Conservation (phyloP, 2,797 vertebrate genomes). For the Gambelia wislizenii region DNA sequence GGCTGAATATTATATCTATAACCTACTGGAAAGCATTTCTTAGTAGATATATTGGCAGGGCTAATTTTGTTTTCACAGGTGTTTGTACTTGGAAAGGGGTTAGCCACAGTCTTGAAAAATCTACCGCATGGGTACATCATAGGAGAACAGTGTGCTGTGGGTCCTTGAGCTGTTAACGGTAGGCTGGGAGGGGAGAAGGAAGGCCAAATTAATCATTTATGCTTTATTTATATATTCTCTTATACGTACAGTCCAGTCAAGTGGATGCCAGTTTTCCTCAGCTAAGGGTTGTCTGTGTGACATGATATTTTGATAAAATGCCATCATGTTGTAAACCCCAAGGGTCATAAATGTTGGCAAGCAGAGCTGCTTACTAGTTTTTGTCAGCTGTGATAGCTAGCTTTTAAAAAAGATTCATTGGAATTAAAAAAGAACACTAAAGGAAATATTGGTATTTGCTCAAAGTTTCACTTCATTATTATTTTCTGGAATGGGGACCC, state of each 20-base stretch:
- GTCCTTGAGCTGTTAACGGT: conserved; percentile 84
- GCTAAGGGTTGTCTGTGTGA: conserved; percentile 70
- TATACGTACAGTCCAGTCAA: conserved; percentile 68
- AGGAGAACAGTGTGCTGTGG: conserved; percentile 80
- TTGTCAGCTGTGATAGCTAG: conserved; percentile 6
- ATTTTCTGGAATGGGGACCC: not conserved
- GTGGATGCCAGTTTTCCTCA: conserved; percentile 78
- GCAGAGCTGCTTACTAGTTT: not conserved
- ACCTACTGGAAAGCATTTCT: conserved; percentile 89
- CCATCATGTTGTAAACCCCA: conserved; percentile 50
- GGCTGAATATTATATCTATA: conserved; percentile 92
- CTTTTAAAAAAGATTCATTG: not conserved
- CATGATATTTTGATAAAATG: conserved; percentile 68
- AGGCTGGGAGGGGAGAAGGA: conserved; percentile 76
- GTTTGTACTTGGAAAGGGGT: conserved; percentile 93
- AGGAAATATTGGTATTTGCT: not conserved
- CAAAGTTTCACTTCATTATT: not conserved
- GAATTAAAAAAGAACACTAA: not conserved
- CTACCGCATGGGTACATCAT: conserved; percentile 84
- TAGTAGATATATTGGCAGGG: conserved; percentile 86
- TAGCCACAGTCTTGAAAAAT: conserved; percentile 90
- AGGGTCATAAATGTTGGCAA: conserved; percentile 31
- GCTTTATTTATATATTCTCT: conserved; percentile 83
- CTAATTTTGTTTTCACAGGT: conserved; percentile 96
- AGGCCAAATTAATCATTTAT: conserved; percentile 86